Base-by-base conservation (phyloP, 2,888 invertebrate genomes). In the Parnassius apollo region DNA sequence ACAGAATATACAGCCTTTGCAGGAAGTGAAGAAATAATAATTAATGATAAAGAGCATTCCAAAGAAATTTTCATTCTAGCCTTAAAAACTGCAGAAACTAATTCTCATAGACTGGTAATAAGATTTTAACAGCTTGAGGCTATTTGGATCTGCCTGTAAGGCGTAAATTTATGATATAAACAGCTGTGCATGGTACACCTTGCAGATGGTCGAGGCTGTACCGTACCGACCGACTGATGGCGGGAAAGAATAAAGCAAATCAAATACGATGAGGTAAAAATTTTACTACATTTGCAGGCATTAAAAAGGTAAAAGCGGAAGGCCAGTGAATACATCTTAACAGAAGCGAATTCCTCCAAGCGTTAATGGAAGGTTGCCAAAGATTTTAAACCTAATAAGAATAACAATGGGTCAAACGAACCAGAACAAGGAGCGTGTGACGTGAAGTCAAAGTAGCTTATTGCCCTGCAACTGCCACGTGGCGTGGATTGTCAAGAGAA, bases 281-380 rank as follows among this genome's bases (percentile, higher is more conserved):
- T 46, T 45, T 53, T 49, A 49, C 48, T 49, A 54, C 42, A 54
- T 54, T 48, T 11, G 9, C 10, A 55, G 48, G 9, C 53, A 53
- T 22, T 60, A 49, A 60, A 60, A 25, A 55, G 42, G 46, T 54
- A 60, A 55, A 54, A 18, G 22, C 44, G 50, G 25, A 54, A 60
- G 55, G 55, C n/a, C 60, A 22, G 55, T 44, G 45, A 61, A 48
- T 48, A 60, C 18, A 49, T 22, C 9, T 42, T 44, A 48, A n/a
- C 42, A 49, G 18, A 13, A 50, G 55, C 12, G 13, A 59, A 46
- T 59, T 59, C 59, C 22, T 54, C 46, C 44, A 22, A 54, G 10
- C 50, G 13, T 56, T 56, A 42, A 56, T 61, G 61, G 50, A n/a
- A 45, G 35, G 22, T 11, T 51, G 61, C 56, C 61, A 61, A 42